Conservation (phyloP, 2,888 invertebrate genomes). For the Epicampocera succincta region DNA sequence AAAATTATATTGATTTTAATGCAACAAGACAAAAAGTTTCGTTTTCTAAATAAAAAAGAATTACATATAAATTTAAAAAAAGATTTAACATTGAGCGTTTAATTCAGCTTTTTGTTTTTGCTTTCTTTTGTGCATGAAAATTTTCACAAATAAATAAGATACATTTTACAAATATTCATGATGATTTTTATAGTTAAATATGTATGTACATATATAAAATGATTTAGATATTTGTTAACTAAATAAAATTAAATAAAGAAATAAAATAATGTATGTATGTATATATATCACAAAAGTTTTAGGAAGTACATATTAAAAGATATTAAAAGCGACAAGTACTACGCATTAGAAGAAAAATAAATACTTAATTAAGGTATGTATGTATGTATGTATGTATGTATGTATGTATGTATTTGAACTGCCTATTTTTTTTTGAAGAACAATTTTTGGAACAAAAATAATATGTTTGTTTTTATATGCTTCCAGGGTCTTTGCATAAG, state of each 20-base stretch:
- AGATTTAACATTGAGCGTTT: slow-evolving; percentile 52
- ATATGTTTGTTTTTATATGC: too few relatives aligned
- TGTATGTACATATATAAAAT: slow-evolving; percentile 5
- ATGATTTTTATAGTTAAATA: slow-evolving; percentile 27
- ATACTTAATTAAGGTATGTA: background rate
- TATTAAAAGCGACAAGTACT: too few relatives aligned
- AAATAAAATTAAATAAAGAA: slow-evolving; percentile 45
- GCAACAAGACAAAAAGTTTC: slow-evolving; percentile 16
- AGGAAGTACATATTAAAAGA: slow-evolving; percentile 54
- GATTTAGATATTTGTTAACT: slow-evolving; percentile 23
- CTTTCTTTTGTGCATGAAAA: slow-evolving; percentile 52
- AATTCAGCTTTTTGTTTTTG: background rate
- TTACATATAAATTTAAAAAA: slow-evolving; percentile 2
- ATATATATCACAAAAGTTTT: slow-evolving; percentile 64
- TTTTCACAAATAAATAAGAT: slow-evolving; percentile 5
- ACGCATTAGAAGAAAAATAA: too few relatives aligned
- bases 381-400: background rate
- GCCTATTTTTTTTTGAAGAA: too few relatives aligned
- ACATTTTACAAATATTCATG: slow-evolving; percentile 12
- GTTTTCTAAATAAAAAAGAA: background rate
- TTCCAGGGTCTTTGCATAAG: too few relatives aligned
- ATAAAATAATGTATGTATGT: slow-evolving; percentile 26
- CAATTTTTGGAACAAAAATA: too few relatives aligned
- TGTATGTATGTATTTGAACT: background rate
- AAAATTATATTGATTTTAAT: slow-evolving; percentile 25